A percentile compares a stretch with the other conserved stretches of the same genome.
These are phyloP conservation scores for Datnioides undecimradiatus DNA, from an alignment of 2,113 vertebrate genomes.

Conservation along the genomic window DNA sequence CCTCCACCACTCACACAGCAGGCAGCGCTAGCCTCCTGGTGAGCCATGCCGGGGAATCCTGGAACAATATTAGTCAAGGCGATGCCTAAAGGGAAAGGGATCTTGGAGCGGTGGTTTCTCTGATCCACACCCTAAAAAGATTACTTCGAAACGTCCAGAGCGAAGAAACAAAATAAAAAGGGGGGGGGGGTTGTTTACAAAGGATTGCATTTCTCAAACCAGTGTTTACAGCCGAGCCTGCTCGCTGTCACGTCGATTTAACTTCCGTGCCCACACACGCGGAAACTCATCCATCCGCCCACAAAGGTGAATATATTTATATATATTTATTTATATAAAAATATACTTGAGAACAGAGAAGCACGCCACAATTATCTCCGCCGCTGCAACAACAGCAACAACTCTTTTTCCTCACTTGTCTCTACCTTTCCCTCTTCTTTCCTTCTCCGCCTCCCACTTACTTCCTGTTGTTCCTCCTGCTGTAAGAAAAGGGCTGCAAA, in stretches of 20 bases:
- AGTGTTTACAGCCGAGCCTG: constrained; percentile 61
- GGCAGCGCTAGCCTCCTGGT: constrained; percentile 60
- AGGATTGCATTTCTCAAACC: constrained; percentile 60
- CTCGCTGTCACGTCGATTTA: constrained; percentile 67
- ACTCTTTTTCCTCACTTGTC: neutral
- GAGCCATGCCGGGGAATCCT: constrained; percentile 69
- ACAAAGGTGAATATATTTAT: constrained; percentile 54
- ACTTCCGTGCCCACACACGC: constrained; percentile 59
- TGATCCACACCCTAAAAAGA: constrained; percentile 58
- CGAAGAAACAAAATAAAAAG: no score
- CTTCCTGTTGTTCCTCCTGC: constrained; percentile 28
- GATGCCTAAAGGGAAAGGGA: constrained; percentile 58
- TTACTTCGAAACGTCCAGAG: constrained; percentile 48
- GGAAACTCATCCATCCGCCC: constrained; percentile 57
- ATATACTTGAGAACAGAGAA: constrained; percentile 7
- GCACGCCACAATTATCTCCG: constrained; percentile 22
- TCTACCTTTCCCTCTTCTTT: neutral
- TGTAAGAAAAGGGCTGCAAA: neutral
- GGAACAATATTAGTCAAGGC: constrained; percentile 73
- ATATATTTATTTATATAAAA: constrained; percentile 2
- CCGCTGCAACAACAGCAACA: constrained; percentile 39
- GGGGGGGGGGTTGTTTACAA: constrained; percentile 37
- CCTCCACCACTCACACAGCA: constrained; percentile 58
- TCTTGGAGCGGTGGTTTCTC: constrained; percentile 55
- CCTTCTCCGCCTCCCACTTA: constrained; percentile 14